phyloP scores from a whole-genome alignment of 2,888 invertebrate genomes.

The Halocaridina rubra region DNA sequence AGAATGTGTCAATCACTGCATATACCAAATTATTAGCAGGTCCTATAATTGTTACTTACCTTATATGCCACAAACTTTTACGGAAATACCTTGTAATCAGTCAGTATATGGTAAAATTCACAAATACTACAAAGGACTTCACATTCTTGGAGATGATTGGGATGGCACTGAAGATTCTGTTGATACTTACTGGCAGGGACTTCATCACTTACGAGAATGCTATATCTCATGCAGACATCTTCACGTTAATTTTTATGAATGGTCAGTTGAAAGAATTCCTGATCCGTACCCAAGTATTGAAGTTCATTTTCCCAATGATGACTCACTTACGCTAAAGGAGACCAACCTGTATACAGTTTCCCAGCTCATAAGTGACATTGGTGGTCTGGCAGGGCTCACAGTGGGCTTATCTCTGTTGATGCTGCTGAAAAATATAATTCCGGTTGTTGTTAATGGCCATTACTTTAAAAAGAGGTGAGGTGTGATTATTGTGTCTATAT shows the following conservation, averaged over 20 bases:
- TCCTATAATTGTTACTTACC: conserved; percentile 16
- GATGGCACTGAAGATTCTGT: not conserved
- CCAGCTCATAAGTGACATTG: conserved; percentile 23
- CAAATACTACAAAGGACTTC: conserved; percentile 24
- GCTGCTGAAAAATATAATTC: not conserved
- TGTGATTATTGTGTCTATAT: too few relatives aligned
- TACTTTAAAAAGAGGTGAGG: too few relatives aligned
- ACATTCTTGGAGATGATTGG: not conserved
- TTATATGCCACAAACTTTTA: not conserved
- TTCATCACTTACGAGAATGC: too few relatives aligned
- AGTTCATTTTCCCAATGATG: not conserved
- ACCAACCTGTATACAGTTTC: not conserved
- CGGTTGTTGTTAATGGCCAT: too few relatives aligned
- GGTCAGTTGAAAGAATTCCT: not conserved
- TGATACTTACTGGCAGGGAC: too few relatives aligned
- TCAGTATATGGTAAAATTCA: not conserved
- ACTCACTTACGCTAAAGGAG: not conserved
- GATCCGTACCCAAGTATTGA: conserved; percentile 19
- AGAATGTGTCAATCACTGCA: too few relatives aligned
- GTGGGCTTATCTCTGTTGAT: conserved; percentile 22
- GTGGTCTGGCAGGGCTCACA: conserved; percentile 17
- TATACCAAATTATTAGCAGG: too few relatives aligned
- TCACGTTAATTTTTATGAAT: not conserved
- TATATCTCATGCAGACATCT: not conserved
- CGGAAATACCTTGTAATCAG: not conserved